Evolutionary conservation across 35 echinoderm and acorn worm genomes (phyloP).

Genomic region (Ophioderma brevispina): DNA sequence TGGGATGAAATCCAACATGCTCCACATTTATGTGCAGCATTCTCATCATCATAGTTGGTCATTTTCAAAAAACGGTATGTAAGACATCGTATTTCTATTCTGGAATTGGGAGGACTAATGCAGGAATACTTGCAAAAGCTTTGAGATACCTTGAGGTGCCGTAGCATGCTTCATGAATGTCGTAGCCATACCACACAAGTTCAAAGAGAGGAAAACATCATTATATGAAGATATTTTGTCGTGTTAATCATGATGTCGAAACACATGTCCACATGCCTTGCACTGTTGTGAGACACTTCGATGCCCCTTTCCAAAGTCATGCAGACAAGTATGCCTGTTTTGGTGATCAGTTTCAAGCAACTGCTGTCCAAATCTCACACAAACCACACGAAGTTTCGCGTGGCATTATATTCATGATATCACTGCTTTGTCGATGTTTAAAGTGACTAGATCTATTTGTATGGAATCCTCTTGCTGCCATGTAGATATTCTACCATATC

Average conservation of each 20-base stretch:
- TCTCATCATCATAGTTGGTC: background rate
- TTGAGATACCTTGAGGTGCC: background rate
- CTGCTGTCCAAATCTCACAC: background rate
- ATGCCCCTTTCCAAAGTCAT: background rate
- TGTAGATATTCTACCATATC: background rate
- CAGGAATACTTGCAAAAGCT: background rate
- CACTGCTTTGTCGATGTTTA: background rate
- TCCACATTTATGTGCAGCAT: background rate
- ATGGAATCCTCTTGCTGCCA: background rate
- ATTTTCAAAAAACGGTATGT: background rate
- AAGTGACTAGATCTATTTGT: background rate
- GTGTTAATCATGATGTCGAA: background rate
- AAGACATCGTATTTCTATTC: background rate
- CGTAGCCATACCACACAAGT: background rate
- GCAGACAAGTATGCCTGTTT: background rate
- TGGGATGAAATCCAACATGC: background rate
- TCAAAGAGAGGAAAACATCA: background rate
- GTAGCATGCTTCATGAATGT: background rate
- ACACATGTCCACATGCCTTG: background rate
- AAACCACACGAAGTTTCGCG: background rate
- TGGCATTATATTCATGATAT: background rate
- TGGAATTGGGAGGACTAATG: background rate
- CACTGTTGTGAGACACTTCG: background rate
- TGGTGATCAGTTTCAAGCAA: background rate
- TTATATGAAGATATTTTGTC: background rate